Conservation (phyloP, 2,888 invertebrate genomes). For the Nebria salina region DNA sequence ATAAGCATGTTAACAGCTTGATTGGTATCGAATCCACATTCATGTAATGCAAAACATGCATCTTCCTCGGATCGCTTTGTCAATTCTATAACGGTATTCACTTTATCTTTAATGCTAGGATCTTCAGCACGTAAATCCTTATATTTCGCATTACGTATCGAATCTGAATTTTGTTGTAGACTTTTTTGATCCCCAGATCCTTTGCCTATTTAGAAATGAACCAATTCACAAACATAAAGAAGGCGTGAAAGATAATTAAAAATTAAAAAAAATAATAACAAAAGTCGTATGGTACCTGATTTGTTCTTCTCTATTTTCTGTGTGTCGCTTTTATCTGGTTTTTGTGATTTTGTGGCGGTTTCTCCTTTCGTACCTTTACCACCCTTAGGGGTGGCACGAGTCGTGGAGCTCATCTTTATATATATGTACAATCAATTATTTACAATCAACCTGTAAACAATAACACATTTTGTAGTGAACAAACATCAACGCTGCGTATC, state of each 20-base stretch:
- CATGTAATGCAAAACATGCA: conserved; percentile 91
- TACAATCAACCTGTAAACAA: conserved; percentile 75
- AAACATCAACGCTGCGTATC: neutral
- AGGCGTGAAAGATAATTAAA: too few species aligned
- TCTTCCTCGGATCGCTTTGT: conserved; percentile 90
- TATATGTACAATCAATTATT: conserved; percentile 83
- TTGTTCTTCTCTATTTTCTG: conserved; percentile 53
- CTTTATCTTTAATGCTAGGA: conserved; percentile 72
- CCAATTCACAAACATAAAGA: neutral
- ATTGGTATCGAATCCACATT: conserved; percentile 89
- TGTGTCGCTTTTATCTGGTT: conserved; percentile 60
- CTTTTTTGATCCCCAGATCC: conserved; percentile 58
- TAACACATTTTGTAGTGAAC: neutral
- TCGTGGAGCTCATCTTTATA: conserved; percentile 78
- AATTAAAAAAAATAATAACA: too few species aligned
- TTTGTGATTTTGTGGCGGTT: conserved; percentile 56
- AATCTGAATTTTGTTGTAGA: conserved; percentile 52
- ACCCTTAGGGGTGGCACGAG: conserved; percentile 74
- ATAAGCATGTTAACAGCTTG: conserved; percentile 83
- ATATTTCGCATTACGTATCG: conserved; percentile 47
- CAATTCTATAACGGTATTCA: conserved; percentile 88
- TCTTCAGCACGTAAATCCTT: conserved; percentile 64
- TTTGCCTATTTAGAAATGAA: conserved; percentile 54
- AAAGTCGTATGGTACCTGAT: conserved; percentile 30
- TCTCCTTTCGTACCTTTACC: conserved; percentile 64